Evolutionary conservation across 2,888 invertebrate genomes (phyloP).

Genomic region (Gryllus longicercus): DNA sequence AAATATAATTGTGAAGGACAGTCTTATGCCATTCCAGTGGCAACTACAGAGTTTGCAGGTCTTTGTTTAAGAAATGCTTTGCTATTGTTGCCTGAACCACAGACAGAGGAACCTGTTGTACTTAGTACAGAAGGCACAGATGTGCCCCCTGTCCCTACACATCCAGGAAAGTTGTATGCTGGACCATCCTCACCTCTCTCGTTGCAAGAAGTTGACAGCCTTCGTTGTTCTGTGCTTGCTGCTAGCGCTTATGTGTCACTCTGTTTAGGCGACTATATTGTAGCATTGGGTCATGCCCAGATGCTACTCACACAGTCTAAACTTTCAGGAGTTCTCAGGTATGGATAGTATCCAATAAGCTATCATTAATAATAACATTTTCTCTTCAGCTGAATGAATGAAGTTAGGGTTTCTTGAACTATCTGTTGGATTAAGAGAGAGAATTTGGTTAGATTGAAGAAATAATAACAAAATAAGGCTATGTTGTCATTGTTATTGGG

Average conservation of each 20-base stretch:
- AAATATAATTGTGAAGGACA: conserved; percentile 59
- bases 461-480: no score
- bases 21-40: conserved; percentile 80
- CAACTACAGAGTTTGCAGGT: conserved; percentile 85
- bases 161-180: conserved; percentile 18
- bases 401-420: no score
- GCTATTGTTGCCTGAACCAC: conserved; percentile 48
- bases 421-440: no score
- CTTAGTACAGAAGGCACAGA: conserved; percentile 22
- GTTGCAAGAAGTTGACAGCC: conserved; percentile 39
- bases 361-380: no score
- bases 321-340: conserved; percentile 68
- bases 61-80: conserved; percentile 84
- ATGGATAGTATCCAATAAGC: conserved; percentile 34
- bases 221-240: conserved; percentile 62
- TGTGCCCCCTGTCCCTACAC: conserved; percentile 22
- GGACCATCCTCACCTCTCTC: conserved; percentile 37
- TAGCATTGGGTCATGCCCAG: conserved; percentile 74
- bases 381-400: no score
- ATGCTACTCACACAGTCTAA: conserved; percentile 68
- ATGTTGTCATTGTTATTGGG: no score
- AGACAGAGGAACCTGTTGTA: conserved; percentile 24
- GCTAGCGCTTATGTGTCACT: conserved; percentile 81
- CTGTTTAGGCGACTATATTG: conserved; percentile 76
- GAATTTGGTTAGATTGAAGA: no score